Base-by-base conservation (phyloP, 1,140 invertebrate species). In the Drosophila chauvacae region DNA sequence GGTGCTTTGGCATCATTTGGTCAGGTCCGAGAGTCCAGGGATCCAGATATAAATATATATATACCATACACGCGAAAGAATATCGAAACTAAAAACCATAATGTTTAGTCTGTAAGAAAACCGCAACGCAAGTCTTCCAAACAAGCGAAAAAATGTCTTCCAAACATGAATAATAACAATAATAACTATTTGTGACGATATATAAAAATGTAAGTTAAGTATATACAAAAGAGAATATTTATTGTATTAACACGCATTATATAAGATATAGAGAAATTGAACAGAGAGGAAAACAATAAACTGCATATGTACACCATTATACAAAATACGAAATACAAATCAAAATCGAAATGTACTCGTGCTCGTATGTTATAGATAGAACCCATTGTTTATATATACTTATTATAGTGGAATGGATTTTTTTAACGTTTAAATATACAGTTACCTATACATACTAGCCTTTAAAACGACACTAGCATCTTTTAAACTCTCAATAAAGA, bases 51-150 rank as follows among this genome's bases (percentile, higher is more conserved):
- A 30, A 45, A 26, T 57, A 30, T 10, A 53, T 9, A 30, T 30
- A 30, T 35, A 48, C 14, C 13, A 59, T 55, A 28, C 4, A 59
- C 7, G 33, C 64, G 44, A 59, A 55, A 66, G 33, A 39, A 56
- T 37, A 56, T n/a, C 50, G 37, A 68, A 57, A 57, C 57, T 37
- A n/a, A 62, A 77, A 69, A 80, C 73, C 71, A 77, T 80, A 88
- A 83, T 61, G 35, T 23, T 39, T 86, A 88, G 85, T 80, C 26
- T 61, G 42, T 88, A 88, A 88, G 84, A 75, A 64, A 77, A 72
- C 51, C 66, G 66, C 77, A 87, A 82, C 80, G 73, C 81, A 91
- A 86, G 90, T 91, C 91, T 91, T 91, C 90, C 90, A 91, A 91
- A 77, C 70, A 84, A 81, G 81, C 85, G 81, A 90, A 90, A 68